phyloP scores from a whole-genome alignment of 1,140 invertebrate species.

The Olivierus martensii region DNA sequence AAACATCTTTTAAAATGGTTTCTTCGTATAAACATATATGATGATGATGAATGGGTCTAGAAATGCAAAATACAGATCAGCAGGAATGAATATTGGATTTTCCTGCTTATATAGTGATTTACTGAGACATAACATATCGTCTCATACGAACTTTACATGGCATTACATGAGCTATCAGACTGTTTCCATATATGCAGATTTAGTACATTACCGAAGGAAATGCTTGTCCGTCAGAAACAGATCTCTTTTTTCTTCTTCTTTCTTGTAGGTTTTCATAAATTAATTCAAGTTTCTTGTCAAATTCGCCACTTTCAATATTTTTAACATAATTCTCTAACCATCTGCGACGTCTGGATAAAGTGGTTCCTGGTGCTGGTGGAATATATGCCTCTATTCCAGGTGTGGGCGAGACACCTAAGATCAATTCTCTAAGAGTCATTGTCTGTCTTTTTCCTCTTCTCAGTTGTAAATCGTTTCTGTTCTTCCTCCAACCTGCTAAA shows the following conservation, averaged over 20 bases:
- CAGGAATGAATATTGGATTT: too few species aligned
- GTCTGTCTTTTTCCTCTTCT: not conserved
- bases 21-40: too few species aligned
- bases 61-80: too few species aligned
- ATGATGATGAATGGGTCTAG: too few species aligned
- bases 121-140: too few species aligned
- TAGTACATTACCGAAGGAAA: conserved; percentile 8
- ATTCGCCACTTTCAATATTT: conserved; percentile 8
- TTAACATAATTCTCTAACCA: conserved; percentile 12
- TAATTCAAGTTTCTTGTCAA: conserved; percentile 5
- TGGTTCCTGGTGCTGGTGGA: conserved; percentile 1
- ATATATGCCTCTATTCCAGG: too few species aligned
- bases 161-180: too few species aligned
- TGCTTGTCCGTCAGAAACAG: conserved; percentile 9
- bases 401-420: too few species aligned
- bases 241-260: conserved; percentile 6
- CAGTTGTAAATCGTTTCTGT: not conserved
- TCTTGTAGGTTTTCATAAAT: conserved; percentile 5
- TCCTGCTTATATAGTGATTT: too few species aligned
- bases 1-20: too few species aligned
- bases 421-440: not conserved
- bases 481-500: conserved; percentile 8
- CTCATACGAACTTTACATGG: too few species aligned
- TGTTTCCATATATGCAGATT: too few species aligned
- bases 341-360: conserved; percentile 6